Percentiles rank a stretch among this genome's conserved stretches.
Evolutionary conservation across 1,140 invertebrate species (phyloP).

Genomic region (Hetaerina americana): DNA sequence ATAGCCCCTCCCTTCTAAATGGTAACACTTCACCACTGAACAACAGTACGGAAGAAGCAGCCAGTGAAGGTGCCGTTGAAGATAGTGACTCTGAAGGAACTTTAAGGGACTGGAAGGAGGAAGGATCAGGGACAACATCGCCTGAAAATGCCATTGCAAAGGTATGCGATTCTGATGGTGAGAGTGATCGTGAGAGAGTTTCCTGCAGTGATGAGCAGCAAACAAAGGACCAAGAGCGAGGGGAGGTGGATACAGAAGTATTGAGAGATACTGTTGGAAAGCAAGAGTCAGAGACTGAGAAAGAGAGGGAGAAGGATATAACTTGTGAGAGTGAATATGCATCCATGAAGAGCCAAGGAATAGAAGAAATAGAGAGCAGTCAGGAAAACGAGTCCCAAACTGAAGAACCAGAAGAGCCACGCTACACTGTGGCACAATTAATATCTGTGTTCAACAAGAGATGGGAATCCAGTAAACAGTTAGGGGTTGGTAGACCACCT

Average conservation of each 20-base stretch:
- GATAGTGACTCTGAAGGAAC: neutral
- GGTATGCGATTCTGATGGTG: neutral
- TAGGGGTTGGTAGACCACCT: slow-evolving; percentile 1
- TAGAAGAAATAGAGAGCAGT: neutral
- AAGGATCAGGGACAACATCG: neutral
- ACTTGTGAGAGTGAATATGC: no score
- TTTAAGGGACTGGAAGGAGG: neutral
- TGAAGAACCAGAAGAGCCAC: slow-evolving; percentile 30
- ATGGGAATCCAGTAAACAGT: neutral
- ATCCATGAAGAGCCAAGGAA: neutral
- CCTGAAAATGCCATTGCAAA: neutral
- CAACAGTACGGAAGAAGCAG: neutral
- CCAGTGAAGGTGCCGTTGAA: neutral
- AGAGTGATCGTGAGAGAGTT: neutral
- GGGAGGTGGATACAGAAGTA: neutral
- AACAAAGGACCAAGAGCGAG: neutral
- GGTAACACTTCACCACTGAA: neutral
- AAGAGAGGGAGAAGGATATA: neutral
- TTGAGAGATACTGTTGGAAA: neutral
- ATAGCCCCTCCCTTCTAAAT: no score
- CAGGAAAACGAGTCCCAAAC: neutral
- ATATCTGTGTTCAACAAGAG: slow-evolving; percentile 36
- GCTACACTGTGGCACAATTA: slow-evolving; percentile 37
- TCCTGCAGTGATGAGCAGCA: neutral
- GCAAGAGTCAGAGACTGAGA: neutral